Evolutionary conservation across 2,797 vertebrate genomes (phyloP), one percentile per base, ranked within the genome.

Genomic region (Dicrostonyx torquatus): DNA sequence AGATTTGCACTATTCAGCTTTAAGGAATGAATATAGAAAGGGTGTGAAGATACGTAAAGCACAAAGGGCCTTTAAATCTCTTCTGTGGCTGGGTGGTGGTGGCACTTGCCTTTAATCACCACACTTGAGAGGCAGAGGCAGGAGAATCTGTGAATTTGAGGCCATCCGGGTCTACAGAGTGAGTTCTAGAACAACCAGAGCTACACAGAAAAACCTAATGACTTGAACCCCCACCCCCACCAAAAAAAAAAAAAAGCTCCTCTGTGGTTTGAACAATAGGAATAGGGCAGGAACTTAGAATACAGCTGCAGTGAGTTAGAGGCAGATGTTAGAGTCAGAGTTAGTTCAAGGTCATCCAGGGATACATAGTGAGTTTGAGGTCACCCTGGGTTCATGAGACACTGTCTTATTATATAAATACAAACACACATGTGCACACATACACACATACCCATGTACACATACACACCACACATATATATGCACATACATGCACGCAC

Each of bases 251-350:
- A 66, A 66, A 64, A 26, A 62, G 15, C 50, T 37, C 70, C 45
- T 86, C 40, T 37, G 48, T 79, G 79, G 72, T 70, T 84, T 91
- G 50, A 72, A 96, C 50, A 75, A 88, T 37, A 84, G 43, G 45
- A 75, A 88, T 37, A 84, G 43, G 45, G 7, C 18, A 88, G 22
- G 22, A 12, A 89, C 85, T 90, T 48, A 40, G 17, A 73, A 37
- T 79, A 70, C 0, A 85, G 77, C 37, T 77, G 55, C 31, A 11
- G 4, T 15, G 48, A 82, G 58, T 31, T 62, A 18, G 18, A 78
- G 31, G 45, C 48, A 77, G 4, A 31, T 14, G 55, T 55, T 20
- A 64, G 15, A 18, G 20, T 48, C 18, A 66, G 37, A 9, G 55
- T 48, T 48, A 82, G 37, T 64, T 66, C 29, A 64, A 62, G 60